Conservation (phyloP, 2,113 vertebrate species). For the Nibea albiflora region DNA sequence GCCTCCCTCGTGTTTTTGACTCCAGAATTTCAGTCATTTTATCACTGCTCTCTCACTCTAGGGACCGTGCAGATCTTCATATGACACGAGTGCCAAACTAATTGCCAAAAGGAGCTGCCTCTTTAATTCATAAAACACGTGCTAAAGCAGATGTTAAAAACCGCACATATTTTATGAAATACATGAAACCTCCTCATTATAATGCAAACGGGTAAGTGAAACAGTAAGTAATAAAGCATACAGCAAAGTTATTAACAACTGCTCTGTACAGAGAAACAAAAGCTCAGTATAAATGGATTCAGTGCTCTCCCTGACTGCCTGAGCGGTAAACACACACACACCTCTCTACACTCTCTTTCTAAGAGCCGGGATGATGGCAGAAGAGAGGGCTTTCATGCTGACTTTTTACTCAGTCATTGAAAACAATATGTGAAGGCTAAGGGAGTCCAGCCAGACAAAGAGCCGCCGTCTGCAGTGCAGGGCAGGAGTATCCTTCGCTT, state of each 20-base stretch:
- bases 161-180: not conserved
- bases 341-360: conserved; percentile 33
- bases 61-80: conserved; percentile 2
- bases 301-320: not conserved
- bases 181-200: not conserved
- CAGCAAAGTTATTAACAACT: conserved; percentile 14
- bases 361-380: conserved; percentile 35
- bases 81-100: not conserved
- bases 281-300: conserved; percentile 30
- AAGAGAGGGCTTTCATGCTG: conserved; percentile 40
- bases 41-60: conserved; percentile 9
- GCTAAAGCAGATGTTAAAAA: conserved; percentile 13
- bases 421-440: conserved; percentile 55
- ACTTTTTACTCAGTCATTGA: conserved; percentile 38
- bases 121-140: conserved; percentile 11
- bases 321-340: conserved; percentile 40
- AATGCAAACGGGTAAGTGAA: conserved; percentile 10
- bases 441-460: conserved; percentile 51
- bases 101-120: not conserved
- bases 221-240: conserved; percentile 8
- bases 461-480: conserved; percentile 7
- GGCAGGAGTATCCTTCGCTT: conserved; percentile 22
- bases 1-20: conserved; percentile 33
- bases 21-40: conserved; percentile 39
- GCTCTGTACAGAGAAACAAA: conserved; percentile 15